Evolutionary conservation across 2,113 vertebrate genomes (phyloP), one percentile per base, ranked within the genome.

Genomic region (Aegithalos caudatus): DNA sequence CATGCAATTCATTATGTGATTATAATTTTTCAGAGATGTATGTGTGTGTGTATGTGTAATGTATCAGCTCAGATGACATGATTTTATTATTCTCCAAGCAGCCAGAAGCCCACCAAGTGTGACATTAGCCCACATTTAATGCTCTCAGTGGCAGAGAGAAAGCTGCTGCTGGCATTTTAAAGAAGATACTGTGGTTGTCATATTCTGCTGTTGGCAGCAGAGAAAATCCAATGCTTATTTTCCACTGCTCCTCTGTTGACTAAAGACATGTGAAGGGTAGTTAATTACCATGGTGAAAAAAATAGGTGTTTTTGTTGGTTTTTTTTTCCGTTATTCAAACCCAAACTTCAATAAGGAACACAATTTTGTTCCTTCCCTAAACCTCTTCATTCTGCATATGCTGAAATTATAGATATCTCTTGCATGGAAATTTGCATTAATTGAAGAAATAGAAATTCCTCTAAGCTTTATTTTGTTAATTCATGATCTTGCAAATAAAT

Each of bases 291-390:
- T 3, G 6, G 38, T 28, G 24, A 84, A 45, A 58, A 22, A n/a
- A n/a, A n/a, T n/a, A n/a, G n/a, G n/a, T n/a, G n/a, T n/a, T n/a
- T n/a, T n/a, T n/a, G n/a, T n/a, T n/a, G n/a, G n/a, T n/a, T 61
- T 25, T 51, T 81, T 54, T 56, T 22, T 31, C 10, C 35, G 1
- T 48, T 83, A 19, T 47, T 79, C 28, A 90, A 64, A 9, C 8
- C 4, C 8, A 47, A 35, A 57, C 11, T 56, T 60, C 38, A 48
- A 3, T 31, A 25, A 44, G 16, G 9, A 85, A 10, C 42, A 47
- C 6, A n/a, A 2, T 1, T 9, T 11, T 23, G 0, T 5, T 27
- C 60, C n/a, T 56, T 15, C 14, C 14, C 23, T 83, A 42, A 81
- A 60, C 11, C 5, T 69, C 29, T 71, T 56, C 16, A 22, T 22